These are phyloP conservation scores for Mantis religiosa DNA, from an alignment of 2,888 invertebrate species.

Conservation along the genomic window DNA sequence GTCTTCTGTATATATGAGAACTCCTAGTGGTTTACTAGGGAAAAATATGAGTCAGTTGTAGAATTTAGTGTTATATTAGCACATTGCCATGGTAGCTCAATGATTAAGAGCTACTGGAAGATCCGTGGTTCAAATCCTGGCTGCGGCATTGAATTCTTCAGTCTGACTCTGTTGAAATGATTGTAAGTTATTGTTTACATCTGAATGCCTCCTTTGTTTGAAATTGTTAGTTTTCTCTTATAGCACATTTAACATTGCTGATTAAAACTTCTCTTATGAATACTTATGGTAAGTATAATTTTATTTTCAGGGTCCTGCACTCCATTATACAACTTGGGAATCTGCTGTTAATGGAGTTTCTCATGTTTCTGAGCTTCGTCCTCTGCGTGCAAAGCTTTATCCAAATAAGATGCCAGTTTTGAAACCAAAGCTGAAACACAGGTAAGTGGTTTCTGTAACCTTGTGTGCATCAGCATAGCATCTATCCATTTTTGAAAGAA, in stretches of 20 bases:
- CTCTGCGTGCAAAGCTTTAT: constrained; percentile 63
- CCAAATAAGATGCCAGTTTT: constrained; percentile 59
- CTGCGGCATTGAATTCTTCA: too few species aligned
- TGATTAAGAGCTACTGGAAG: too few species aligned
- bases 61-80: too few species aligned
- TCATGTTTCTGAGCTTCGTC: constrained; percentile 57
- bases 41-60: too few species aligned
- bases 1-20: too few species aligned
- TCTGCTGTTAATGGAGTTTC: constrained; percentile 77
- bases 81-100: too few species aligned
- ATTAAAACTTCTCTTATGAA: constrained; percentile 25
- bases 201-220: constrained; percentile 39
- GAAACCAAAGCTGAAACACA: constrained; percentile 56
- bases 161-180: too few species aligned
- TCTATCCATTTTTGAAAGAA: not conserved
- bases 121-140: too few species aligned
- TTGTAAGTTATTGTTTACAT: too few species aligned
- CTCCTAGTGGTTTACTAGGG: too few species aligned
- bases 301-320: constrained; percentile 44
- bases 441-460: constrained; percentile 41
- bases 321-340: constrained; percentile 87
- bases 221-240: constrained; percentile 70
- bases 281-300: not conserved
- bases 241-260: constrained; percentile 58
- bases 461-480: not conserved